phyloP scores from a whole-genome alignment of 2,113 vertebrate genomes.

The Tragelaphus scriptus region DNA sequence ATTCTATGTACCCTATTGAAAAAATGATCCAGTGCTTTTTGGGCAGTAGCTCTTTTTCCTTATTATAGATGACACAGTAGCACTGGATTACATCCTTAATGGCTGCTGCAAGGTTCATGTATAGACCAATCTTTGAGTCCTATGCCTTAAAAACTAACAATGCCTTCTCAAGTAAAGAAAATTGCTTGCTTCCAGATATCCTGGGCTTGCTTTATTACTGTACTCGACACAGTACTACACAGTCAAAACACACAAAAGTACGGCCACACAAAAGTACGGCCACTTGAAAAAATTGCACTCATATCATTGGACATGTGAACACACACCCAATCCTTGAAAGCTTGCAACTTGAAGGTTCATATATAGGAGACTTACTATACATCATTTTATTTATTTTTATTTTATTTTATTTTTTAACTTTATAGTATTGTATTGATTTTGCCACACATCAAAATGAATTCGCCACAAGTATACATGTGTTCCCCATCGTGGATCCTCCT shows the following conservation, averaged over 20 bases:
- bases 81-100: neutral
- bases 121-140: neutral
- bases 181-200: neutral
- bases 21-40: neutral
- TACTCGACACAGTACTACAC: neutral
- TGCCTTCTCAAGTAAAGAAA: neutral
- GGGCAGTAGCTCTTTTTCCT: neutral
- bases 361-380: neutral
- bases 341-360: neutral
- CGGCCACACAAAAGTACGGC: neutral
- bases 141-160: neutral
- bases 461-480: too few species aligned
- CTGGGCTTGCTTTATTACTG: neutral
- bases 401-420: too few species aligned
- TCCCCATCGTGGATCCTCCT: too few species aligned
- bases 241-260: neutral
- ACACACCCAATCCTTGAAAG: neutral
- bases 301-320: neutral
- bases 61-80: neutral
- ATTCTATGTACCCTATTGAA: neutral
- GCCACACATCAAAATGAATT: too few species aligned
- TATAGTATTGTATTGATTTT: too few species aligned
- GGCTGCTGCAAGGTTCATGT: neutral
- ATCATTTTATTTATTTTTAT: too few species aligned
- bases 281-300: neutral